These are phyloP conservation scores for Chromis chromis DNA, from an alignment of 2,797 vertebrate genomes.

Conservation along the genomic window DNA sequence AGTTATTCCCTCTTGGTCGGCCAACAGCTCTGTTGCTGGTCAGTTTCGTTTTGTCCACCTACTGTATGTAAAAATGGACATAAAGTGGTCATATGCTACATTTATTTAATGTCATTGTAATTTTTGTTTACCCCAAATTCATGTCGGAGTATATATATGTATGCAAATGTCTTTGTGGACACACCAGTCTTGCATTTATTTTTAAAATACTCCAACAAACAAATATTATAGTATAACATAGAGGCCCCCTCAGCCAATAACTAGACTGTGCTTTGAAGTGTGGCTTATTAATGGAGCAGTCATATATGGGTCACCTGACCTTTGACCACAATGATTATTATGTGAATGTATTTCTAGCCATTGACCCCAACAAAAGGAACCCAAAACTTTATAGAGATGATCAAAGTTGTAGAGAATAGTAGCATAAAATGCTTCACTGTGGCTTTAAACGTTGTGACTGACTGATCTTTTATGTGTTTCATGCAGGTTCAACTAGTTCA, in stretches of 20 bases:
- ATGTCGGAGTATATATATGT: too few species aligned
- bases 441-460: background rate
- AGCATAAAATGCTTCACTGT: too few species aligned
- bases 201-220: too few species aligned
- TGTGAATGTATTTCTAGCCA: background rate
- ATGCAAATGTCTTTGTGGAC: too few species aligned
- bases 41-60: constrained; percentile 30
- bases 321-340: background rate
- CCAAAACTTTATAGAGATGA: background rate
- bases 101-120: background rate
- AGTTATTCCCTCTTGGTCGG: constrained; percentile 96
- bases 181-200: too few species aligned
- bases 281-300: too few species aligned
- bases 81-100: background rate
- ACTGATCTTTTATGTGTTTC: background rate
- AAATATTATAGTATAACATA: too few species aligned
- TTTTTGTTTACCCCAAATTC: background rate
- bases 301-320: too few species aligned
- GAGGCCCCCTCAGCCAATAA: background rate
- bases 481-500: constrained; percentile 95
- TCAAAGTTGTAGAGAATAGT: background rate
- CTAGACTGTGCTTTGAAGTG: too few species aligned
- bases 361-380: background rate
- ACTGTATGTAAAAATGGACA: background rate
- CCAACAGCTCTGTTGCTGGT: constrained; percentile 99